Conservation (phyloP, 2,113 vertebrate species). For the Nothoprocta perdicaria region DNA sequence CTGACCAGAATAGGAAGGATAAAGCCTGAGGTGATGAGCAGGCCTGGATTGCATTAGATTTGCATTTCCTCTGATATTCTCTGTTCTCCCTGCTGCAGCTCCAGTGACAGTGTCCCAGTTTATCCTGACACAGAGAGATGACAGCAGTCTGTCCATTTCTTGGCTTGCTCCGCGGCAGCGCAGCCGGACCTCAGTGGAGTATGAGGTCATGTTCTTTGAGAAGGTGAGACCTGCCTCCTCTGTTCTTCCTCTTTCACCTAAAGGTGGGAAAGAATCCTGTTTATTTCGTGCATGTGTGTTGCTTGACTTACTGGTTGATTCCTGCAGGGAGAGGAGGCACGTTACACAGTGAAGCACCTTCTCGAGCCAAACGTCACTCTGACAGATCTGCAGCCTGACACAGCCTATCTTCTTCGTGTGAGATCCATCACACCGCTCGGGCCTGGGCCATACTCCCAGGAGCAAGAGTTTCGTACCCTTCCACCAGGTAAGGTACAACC, state of each 20-base stretch:
- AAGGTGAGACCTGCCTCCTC: conserved; percentile 49
- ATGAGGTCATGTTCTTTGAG: conserved; percentile 75
- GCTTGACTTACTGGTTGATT: neutral
- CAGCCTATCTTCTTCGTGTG: conserved; percentile 77
- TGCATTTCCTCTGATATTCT: neutral
- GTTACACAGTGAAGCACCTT: conserved; percentile 76
- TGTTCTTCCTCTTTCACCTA: neutral
- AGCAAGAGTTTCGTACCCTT: conserved; percentile 81
- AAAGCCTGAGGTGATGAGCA: neutral
- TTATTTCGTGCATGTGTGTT: neutral
- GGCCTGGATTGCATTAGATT: neutral
- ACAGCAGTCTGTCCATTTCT: conserved; percentile 72
- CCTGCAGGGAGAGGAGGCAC: conserved; percentile 76
- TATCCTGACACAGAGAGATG: conserved; percentile 52
- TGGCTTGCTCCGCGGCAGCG: conserved; percentile 65
- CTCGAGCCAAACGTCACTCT: conserved; percentile 77
- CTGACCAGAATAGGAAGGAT: conserved; percentile 24
- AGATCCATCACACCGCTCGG: conserved; percentile 76
- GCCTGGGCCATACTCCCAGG: conserved; percentile 76
- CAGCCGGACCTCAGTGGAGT: conserved; percentile 62
- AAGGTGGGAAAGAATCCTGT: neutral
- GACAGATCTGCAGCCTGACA: conserved; percentile 79
- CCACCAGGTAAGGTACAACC: conserved; percentile 67
- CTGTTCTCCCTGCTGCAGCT: conserved; percentile 19
- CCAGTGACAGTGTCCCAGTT: conserved; percentile 49